Conservation (phyloP, 2,113 vertebrate genomes). For the Calyptommatus sinebrachiatus region DNA sequence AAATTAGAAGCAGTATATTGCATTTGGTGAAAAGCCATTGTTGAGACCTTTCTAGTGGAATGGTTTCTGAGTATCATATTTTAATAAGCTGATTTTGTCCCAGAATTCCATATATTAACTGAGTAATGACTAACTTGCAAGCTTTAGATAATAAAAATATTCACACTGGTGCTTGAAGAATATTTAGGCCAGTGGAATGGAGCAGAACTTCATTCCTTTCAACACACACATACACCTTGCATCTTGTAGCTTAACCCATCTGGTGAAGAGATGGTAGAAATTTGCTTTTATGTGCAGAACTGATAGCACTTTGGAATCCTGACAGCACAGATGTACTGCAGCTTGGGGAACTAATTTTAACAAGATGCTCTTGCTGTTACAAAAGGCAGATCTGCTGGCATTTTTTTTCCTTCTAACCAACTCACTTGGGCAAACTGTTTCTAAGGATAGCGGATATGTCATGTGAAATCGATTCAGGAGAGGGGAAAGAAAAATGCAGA, state of each 20-base stretch:
- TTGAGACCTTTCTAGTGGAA: background rate
- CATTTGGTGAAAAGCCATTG: background rate
- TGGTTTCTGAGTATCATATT: background rate
- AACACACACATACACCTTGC: background rate
- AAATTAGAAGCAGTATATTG: background rate
- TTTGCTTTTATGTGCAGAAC: slow-evolving; percentile 38
- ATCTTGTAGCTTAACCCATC: slow-evolving; percentile 34
- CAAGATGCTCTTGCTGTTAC: slow-evolving; percentile 57
- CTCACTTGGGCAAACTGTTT: slow-evolving; percentile 57
- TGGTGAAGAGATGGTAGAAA: slow-evolving; percentile 19
- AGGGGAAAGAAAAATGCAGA: slow-evolving; percentile 11
- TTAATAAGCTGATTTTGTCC: background rate
- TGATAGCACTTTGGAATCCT: slow-evolving; percentile 55
- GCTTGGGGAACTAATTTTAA: slow-evolving; percentile 61
- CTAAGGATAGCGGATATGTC: slow-evolving; percentile 53
- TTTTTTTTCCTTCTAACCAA: slow-evolving; percentile 66
- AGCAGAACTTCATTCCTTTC: slow-evolving; percentile 27
- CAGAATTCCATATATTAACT: background rate
- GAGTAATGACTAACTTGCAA: background rate
- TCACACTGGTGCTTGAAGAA: too few species aligned
- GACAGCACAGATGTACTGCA: slow-evolving; percentile 66
- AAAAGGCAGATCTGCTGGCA: slow-evolving; percentile 61
- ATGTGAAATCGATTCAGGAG: slow-evolving; percentile 8
- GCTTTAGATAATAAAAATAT: slow-evolving; percentile 11
- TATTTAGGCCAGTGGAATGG: background rate